These are phyloP conservation scores for Ceuthmochares aereus DNA, from an alignment of 2,113 vertebrate species.

Conservation along the genomic window DNA sequence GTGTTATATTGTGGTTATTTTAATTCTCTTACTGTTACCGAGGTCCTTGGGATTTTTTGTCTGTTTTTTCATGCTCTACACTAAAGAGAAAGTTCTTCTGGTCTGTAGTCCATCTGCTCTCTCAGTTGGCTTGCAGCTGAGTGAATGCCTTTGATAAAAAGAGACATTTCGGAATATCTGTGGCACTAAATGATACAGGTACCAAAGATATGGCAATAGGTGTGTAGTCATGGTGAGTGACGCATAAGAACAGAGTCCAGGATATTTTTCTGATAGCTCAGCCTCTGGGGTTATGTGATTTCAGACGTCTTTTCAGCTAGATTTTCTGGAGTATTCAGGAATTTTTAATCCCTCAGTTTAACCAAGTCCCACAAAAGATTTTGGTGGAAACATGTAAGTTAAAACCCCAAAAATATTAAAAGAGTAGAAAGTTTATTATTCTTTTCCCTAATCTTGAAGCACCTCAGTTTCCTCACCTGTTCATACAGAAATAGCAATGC, in stretches of 20 bases:
- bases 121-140: not conserved
- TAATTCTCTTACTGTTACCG: not conserved
- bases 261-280: not conserved
- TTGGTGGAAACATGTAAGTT: not conserved
- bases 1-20: not conserved
- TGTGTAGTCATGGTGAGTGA: not conserved
- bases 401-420: not conserved
- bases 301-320: not conserved
- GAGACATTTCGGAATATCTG: not conserved
- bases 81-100: not conserved
- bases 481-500: rapidly evolving
- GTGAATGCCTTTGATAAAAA: not conserved
- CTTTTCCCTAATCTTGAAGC: not conserved
- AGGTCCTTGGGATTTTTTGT: not conserved
- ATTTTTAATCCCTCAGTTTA: not conserved
- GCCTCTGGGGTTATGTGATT: not conserved
- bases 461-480: not conserved
- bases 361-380: not conserved
- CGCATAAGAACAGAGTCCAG: not conserved
- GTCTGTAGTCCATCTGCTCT: not conserved
- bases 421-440: not conserved
- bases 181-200: not conserved
- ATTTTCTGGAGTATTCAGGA: not conserved
- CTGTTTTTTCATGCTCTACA: not conserved
- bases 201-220: not conserved